Base-by-base conservation (phyloP, 2,888 invertebrate species). In the Apotomis turbidana region DNA sequence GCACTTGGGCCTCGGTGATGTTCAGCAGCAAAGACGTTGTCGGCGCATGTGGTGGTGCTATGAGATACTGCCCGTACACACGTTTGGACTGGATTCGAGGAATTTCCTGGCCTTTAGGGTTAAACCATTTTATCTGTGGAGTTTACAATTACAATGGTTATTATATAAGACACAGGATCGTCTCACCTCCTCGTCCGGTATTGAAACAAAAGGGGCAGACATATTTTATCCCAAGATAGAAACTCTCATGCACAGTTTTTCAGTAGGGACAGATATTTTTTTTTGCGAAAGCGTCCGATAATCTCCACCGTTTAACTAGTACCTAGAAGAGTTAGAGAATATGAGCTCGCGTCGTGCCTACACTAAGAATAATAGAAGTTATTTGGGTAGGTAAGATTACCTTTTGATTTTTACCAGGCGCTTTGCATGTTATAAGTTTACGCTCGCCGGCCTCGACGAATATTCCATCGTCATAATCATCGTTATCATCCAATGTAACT, bases 91-190 rank as follows among this genome's bases (percentile, higher is more conserved):
- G 78, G 0, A 79, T 73, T 0, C 83, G 81, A 38, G 83, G 81
- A 3, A 92, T 81, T 0, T 77, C 71, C 0, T 83, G 78, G 0
- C 87, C 89, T 0, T 77, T 79, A 5, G 88, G 88, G 69, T 88
- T 84, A 54, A 84, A 13, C 92, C 92, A 92, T 78, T 90, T 87
- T 49, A 90, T 79, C 91, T 92, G 59, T 10, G 8, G 36, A 6
- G 41, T 41, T 49, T 9, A 9, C 5, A 49, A 49, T 49, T 9
- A 49, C 49, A 8, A 27, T 2, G 27, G 1, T 2, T 27, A 27
- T 27, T 27, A 2, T 27, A 27, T 27, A 27, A 2, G 27, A 27
- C 27, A 27, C 27, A 27, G 27, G 2, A 27, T 27, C 27, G 27
- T 27, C 27, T 0, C 27, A 27, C 27, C 27, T 27, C 27, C 27